Base-by-base conservation (phyloP, 1,140 invertebrate genomes). In the Harpegnathos saltator region DNA sequence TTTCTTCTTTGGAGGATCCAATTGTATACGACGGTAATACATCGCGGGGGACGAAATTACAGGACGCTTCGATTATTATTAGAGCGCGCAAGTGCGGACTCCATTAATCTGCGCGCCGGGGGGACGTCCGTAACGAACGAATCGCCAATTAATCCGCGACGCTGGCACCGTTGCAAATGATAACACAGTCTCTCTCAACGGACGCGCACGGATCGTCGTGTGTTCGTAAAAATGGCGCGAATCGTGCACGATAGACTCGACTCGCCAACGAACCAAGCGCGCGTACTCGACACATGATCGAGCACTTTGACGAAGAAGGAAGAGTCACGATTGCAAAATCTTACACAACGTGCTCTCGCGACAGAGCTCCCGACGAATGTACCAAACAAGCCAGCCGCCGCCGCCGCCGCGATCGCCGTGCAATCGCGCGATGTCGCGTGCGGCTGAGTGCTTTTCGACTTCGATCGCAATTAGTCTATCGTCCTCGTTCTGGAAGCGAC, bases 381-480 rank as follows among this genome's bases (percentile, higher is more conserved):
- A 33, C 29, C 29, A 33, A 3, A 33, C 29, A 33, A 33, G 29
- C 29, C 29, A 33, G 5, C n/a, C n/a, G n/a, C n/a, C 33, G 22
- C 44, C 19, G 15, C 19, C 19, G 66, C 58, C 61, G 66, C 48
- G 19, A 38, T 7, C 7, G 17, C 3, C 62, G 19, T 77, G 24
- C 52, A 44, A 44, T 66, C 65, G 52, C 24, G 11, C 33, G 29
- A n/a, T 71, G 26, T 44, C 50, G 38, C 71, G 56, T 9, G 17
- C 29, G n/a, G n/a, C 50, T 9, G 44, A 22, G 3, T 22, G 61
- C 17, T 68, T 19, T 68, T 65, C 17, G 22, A 63, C 63, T 73
- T 71, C 54, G 62, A 86, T 86, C 63, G 71, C 33, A 81, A 86
- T 86, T 68, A 68, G 38, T 81, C 65, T 71, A 71, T 83, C 72